Evolutionary conservation across 2,113 vertebrate genomes (phyloP), one percentile per base, ranked within the genome.

Genomic region (Cyprinodon variegatus): DNA sequence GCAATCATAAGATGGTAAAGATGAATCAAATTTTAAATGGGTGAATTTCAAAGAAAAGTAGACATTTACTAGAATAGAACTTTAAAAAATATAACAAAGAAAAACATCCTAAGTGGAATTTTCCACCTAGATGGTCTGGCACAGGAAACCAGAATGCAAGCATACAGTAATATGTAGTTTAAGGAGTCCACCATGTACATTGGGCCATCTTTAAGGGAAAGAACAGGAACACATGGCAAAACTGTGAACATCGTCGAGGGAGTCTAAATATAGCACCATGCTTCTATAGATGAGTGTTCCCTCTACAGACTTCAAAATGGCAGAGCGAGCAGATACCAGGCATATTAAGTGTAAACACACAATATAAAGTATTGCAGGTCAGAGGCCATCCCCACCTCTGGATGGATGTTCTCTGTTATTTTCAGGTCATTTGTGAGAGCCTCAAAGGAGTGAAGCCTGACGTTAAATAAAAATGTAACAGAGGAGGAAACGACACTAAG

Each of bases 261-360:
- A 29, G 65, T 80, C 87, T 88, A 89, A 91, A 89, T 88, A 88
- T 88, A 90, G 76, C 70, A 3, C 6, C 50, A 65, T 67, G 63
- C 77, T 75, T 83, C 79, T 63, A 43, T 71, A 83, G 76, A 60
- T 64, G 60, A 82, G 83, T 78, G 76, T 78, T 88, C 78, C 80
- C 83, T 86, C 83, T 65, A 17, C 77, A 82, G 68, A 66, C 41
- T 69, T 62, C 53, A 76, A 73, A 70, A 82, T 20, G 40, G 61
- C 69, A 79, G 57, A 77, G 61, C 68, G 72, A 81, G 74, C 64
- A 37, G 29, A 76, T 78, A 84, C 85, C 68, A 70, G 69, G 11
- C 72, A 81, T 86, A 88, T 82, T 88, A 82, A 88, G 41, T 71
- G 86, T 82, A 78, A 86, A 91, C 79, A 83, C 10, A 68, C 15